Percentiles rank a stretch among this genome's conserved stretches.
phyloP scores from a whole-genome alignment of 2,113 vertebrate species.

The Microcebus murinus region DNA sequence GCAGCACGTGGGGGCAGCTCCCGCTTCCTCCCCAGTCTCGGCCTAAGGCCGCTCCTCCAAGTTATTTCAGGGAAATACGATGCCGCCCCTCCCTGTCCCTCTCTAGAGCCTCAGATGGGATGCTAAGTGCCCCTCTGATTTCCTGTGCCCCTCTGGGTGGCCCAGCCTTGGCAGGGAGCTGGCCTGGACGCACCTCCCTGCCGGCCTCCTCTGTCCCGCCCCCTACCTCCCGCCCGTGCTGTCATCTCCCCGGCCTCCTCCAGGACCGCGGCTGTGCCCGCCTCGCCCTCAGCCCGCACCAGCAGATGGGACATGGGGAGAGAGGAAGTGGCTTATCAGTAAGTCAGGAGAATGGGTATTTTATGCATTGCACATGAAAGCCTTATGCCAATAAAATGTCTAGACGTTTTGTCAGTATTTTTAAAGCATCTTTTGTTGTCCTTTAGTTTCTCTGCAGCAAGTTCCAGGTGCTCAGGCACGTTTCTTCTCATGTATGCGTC shows the following conservation, averaged over 20 bases:
- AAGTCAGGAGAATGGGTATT: not conserved
- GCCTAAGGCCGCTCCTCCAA: not conserved
- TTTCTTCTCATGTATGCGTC: not conserved
- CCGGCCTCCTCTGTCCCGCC: accelerated
- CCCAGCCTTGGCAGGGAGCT: not conserved
- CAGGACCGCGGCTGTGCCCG: accelerated
- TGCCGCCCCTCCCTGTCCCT: not conserved
- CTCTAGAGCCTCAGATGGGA: not conserved
- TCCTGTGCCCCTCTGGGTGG: not conserved
- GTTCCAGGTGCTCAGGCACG: not conserved
- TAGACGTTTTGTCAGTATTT: not conserved
- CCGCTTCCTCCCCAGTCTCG: not conserved
- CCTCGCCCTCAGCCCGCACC: too few species aligned
- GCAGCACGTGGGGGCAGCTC: not conserved
- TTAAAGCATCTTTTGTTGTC: not conserved
- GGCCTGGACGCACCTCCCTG: not conserved
- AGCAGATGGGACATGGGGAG: not conserved
- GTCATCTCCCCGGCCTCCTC: not conserved
- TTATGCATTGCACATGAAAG: not conserved
- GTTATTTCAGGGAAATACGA: not conserved
- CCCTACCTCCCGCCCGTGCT: too few species aligned
- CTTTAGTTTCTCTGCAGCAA: not conserved
- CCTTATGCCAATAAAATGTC: not conserved
- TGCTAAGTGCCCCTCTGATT: not conserved
- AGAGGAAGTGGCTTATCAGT: not conserved